Conservation (phyloP, 1,140 invertebrate genomes). For the Hylaeus volcanicus region DNA sequence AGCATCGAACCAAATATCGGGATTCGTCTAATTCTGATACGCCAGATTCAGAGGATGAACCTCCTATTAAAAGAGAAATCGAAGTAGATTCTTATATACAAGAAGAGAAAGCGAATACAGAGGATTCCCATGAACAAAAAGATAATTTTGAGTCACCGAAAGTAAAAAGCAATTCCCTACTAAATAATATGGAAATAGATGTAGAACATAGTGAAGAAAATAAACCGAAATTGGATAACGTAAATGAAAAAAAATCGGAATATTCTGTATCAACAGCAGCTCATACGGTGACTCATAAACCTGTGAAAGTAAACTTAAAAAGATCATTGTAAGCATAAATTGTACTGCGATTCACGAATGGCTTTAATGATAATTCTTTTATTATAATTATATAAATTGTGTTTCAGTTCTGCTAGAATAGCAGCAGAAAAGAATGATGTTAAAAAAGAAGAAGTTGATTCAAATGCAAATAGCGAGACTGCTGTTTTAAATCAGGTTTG, state of each 20-base stretch:
- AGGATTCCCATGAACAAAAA: conserved; percentile 47
- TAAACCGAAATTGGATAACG: conserved; percentile 49
- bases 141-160: conserved; percentile 51
- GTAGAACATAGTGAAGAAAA: conserved; percentile 53
- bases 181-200: conserved; percentile 49
- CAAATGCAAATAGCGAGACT: conserved; percentile 52
- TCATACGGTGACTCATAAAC: conserved; percentile 62
- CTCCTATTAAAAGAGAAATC: conserved; percentile 50
- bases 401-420: conserved; percentile 63
- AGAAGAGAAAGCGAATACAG: conserved; percentile 44
- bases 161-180: conserved; percentile 47
- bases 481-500: conserved; percentile 68
- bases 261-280: conserved; percentile 34
- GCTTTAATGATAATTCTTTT: neutral
- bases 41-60: conserved; percentile 73
- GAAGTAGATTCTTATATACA: conserved; percentile 49
- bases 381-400: conserved; percentile 20
- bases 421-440: conserved; percentile 61
- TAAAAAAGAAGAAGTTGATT: conserved; percentile 61
- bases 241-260: conserved; percentile 62
- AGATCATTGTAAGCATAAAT: conserved; percentile 76
- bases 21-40: conserved; percentile 76
- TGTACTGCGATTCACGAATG: neutral
- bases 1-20: conserved; percentile 73
- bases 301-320: conserved; percentile 77